A percentile compares a stretch with the other conserved stretches of the same genome.
Conservation (phyloP, 2,113 vertebrate genomes). For the Macheiramphus alcinus region DNA sequence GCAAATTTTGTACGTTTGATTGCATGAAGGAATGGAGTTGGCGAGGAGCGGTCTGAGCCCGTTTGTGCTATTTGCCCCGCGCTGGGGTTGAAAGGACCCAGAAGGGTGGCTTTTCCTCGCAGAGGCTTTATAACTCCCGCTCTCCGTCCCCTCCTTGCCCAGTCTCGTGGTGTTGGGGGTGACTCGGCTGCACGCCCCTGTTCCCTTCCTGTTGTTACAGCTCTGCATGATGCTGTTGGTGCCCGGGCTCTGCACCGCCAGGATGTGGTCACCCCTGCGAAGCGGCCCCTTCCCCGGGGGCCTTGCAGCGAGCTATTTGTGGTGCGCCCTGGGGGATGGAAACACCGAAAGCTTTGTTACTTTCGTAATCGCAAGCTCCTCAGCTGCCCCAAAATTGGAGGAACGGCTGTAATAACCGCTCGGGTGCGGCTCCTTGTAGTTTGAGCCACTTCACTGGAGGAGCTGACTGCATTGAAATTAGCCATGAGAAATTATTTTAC, state of each 20-base stretch:
- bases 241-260: accelerated
- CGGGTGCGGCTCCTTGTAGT: accelerated
- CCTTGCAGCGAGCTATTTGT: not conserved
- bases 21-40: accelerated
- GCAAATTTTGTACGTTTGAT: accelerated
- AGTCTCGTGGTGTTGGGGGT: accelerated
- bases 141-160: not conserved
- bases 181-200: accelerated
- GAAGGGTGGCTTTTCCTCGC: not conserved
- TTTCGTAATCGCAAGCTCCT: not conserved
- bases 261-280: not conserved
- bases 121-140: not conserved
- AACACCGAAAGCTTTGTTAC: not conserved
- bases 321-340: not conserved
- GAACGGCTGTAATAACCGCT: not conserved
- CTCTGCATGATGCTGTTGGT: not conserved
- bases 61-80: accelerated
- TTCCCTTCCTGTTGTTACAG: not conserved
- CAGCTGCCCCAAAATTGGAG: not conserved
- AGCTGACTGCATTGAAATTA: not conserved
- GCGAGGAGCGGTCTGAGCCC: not conserved
- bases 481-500: not conserved
- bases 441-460: not conserved
- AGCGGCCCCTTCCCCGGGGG: not conserved
- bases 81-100: not conserved